A percentile compares a stretch with the other conserved stretches of the same genome.
Evolutionary conservation across 2,113 vertebrate genomes (phyloP).

Genomic region (Alosa alosa): DNA sequence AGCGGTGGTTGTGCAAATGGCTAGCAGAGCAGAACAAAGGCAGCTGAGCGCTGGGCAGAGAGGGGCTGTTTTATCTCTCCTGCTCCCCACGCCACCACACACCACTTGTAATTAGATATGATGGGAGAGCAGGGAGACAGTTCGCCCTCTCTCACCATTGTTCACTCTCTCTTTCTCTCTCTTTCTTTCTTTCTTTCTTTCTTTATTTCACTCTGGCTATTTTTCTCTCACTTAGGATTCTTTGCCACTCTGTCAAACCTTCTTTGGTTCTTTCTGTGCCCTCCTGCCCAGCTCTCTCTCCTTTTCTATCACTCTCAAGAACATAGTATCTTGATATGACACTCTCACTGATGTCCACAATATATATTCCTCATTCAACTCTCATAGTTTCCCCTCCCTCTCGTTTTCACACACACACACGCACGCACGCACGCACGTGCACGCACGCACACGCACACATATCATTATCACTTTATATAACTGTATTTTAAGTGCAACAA

Average conservation of each 20-base stretch:
- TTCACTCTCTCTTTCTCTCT: background rate
- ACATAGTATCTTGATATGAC: background rate
- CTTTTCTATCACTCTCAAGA: background rate
- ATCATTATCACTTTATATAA: background rate
- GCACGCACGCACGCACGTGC: background rate
- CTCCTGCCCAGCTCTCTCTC: background rate
- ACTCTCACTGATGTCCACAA: background rate
- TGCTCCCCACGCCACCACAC: constrained; percentile 16
- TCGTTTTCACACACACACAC: background rate
- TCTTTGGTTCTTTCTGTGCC: background rate
- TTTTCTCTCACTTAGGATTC: background rate
- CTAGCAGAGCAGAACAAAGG: constrained; percentile 35
- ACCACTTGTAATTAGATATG: constrained; percentile 35
- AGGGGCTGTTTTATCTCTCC: constrained; percentile 23
- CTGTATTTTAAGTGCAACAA: background rate
- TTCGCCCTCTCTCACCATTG: background rate
- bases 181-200: background rate
- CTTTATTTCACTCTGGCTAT: background rate
- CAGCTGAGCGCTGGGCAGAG: background rate
- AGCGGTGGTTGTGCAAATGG: constrained; percentile 25
- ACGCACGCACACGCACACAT: background rate
- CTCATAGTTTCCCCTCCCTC: background rate
- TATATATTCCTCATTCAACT: background rate
- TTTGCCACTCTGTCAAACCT: background rate
- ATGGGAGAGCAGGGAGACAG: constrained; percentile 16